phyloP scores from a whole-genome alignment of 2,113 vertebrate species.

The Mohoua ochrocephala region DNA sequence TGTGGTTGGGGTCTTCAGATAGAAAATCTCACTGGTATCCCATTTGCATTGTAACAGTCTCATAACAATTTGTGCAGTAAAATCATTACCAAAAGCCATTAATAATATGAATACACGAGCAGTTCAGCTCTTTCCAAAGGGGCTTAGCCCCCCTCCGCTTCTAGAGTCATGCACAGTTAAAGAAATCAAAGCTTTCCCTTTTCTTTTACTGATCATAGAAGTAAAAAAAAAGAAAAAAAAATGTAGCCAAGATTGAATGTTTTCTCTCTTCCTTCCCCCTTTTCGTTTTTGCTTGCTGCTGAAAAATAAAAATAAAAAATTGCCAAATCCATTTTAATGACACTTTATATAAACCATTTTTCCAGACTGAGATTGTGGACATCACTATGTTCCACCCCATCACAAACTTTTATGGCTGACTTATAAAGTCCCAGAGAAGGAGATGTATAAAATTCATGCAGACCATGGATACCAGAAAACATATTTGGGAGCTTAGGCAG shows the following conservation, averaged over 20 bases:
- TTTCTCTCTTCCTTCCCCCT: neutral
- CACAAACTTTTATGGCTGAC: conserved; percentile 49
- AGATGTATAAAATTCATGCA: conserved; percentile 34
- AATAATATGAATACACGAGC: conserved; percentile 22
- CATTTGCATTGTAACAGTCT: conserved; percentile 49
- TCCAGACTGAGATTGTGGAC: conserved; percentile 39
- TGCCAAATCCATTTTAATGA: conserved; percentile 40
- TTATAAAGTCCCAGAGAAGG: conserved; percentile 44
- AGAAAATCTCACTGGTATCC: conserved; percentile 48
- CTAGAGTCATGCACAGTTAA: neutral
- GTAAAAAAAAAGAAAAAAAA: neutral
- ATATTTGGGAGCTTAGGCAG: neutral
- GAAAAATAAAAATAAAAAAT: conserved; percentile 48
- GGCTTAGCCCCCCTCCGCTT: neutral
- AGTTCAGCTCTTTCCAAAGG: conserved; percentile 44
- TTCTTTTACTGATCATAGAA: neutral
- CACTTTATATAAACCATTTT: conserved; percentile 47
- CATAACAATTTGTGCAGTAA: conserved; percentile 54
- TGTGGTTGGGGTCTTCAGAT: conserved; percentile 14
- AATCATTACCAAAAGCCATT: conserved; percentile 56
- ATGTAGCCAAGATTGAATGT: neutral
- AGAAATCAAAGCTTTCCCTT: neutral
- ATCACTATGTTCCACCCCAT: conserved; percentile 19
- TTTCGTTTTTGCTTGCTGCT: neutral
- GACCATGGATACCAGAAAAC: neutral